These are phyloP conservation scores for Phorcus lineatus DNA, from an alignment of 2,888 invertebrate species.

Conservation along the genomic window DNA sequence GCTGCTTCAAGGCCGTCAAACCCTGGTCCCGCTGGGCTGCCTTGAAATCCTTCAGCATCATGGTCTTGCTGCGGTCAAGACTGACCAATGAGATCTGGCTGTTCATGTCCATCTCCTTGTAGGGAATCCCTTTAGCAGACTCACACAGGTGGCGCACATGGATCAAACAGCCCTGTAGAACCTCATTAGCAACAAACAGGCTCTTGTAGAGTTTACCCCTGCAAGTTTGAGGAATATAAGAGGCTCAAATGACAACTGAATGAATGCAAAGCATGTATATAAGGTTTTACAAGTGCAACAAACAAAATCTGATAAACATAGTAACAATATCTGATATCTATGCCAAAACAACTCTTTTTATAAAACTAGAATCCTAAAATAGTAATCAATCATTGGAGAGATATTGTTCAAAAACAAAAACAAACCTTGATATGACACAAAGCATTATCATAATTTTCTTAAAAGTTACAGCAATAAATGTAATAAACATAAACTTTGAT, in stretches of 20 bases:
- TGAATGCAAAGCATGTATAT: not conserved
- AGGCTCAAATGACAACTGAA: not conserved
- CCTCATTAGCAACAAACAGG: slow-evolving; percentile 72
- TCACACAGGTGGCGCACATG: slow-evolving; percentile 72
- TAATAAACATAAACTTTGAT: too few relatives aligned
- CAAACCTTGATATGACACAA: too few relatives aligned
- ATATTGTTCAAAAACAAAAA: too few relatives aligned
- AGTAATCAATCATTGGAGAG: too few relatives aligned
- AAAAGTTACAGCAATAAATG: too few relatives aligned
- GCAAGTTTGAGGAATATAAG: slow-evolving; percentile 29
- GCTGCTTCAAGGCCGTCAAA: slow-evolving; percentile 56
- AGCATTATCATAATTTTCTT: too few relatives aligned
- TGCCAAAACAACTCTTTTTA: too few relatives aligned
- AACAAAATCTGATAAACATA: not conserved
- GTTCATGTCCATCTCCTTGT: slow-evolving; percentile 52
- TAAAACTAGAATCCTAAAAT: too few relatives aligned
- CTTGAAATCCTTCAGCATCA: slow-evolving; percentile 70
- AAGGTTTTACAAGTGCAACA: not conserved
- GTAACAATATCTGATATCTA: too few relatives aligned
- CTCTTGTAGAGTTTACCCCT: slow-evolving; percentile 62
- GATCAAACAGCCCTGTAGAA: slow-evolving; percentile 72
- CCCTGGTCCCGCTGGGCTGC: slow-evolving; percentile 60
- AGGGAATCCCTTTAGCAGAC: slow-evolving; percentile 64
- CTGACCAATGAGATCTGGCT: slow-evolving; percentile 64
- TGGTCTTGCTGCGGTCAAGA: slow-evolving; percentile 60